Percentiles rank a stretch among this genome's conserved stretches.
These are phyloP conservation scores for Nomada ferruginata DNA, from an alignment of 2,888 invertebrate genomes.

Conservation along the genomic window DNA sequence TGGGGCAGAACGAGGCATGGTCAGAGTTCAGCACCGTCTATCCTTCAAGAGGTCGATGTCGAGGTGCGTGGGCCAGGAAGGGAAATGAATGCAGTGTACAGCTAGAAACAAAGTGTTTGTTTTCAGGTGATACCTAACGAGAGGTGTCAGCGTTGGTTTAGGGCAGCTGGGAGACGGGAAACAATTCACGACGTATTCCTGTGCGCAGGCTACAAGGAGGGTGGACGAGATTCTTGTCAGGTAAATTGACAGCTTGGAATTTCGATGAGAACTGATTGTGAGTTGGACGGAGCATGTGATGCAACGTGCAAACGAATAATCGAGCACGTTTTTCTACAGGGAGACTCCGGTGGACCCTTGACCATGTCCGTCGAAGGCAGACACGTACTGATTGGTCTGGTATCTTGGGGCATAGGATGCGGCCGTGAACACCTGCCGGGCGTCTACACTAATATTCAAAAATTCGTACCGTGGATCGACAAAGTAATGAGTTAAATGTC, in stretches of 20 bases:
- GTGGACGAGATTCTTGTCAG: conserved; percentile 87
- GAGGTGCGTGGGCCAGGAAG: conserved; percentile 85
- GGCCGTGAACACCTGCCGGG: conserved; percentile 95
- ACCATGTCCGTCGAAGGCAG: conserved; percentile 93
- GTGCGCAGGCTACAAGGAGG: conserved; percentile 97
- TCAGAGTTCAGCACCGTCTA: conserved; percentile 93
- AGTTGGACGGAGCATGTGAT: background rate
- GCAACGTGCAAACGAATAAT: background rate
- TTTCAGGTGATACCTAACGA: conserved; percentile 92
- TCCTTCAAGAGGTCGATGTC: conserved; percentile 93
- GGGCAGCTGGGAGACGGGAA: conserved; percentile 94
- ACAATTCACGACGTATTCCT: conserved; percentile 97
- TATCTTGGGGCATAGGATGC: conserved; percentile 96
- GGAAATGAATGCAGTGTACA: background rate
- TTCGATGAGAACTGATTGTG: background rate
- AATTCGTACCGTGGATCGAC: conserved; percentile 96
- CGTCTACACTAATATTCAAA: conserved; percentile 96
- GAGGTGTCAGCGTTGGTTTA: conserved; percentile 96
- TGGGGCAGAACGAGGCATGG: conserved; percentile 97
- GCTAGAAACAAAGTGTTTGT: background rate
- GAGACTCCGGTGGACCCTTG: conserved; percentile 93
- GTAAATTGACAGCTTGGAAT: conserved; percentile 75
- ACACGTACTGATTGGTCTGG: conserved; percentile 94
- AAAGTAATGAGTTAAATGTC: conserved; percentile 88
- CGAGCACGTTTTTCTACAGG: conserved; percentile 77